Conservation (phyloP, 1,140 invertebrate genomes). For the Drosophila triauraria region DNA sequence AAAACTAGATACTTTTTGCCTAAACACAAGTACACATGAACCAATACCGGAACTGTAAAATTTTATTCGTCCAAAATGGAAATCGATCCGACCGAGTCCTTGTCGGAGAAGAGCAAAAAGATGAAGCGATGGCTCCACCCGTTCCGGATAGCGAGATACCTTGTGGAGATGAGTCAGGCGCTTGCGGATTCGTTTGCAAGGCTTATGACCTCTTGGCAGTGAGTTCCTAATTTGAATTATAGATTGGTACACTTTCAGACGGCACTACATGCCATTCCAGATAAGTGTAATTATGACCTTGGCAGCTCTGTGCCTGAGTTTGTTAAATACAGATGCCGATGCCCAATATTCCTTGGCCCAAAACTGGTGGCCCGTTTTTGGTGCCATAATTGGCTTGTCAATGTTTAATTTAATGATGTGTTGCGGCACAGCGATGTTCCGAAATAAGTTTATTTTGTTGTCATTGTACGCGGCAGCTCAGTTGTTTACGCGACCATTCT, state of each 20-base stretch:
- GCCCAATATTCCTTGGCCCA: background rate
- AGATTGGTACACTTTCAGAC: background rate
- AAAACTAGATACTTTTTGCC: too few relatives aligned
- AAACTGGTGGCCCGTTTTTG: background rate
- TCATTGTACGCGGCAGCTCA: background rate
- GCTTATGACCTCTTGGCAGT: conserved; percentile 9
- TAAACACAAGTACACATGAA: background rate
- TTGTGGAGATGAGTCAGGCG: background rate
- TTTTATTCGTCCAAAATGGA: background rate
- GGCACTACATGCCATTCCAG: background rate
- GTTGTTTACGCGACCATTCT: background rate
- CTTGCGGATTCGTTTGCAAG: conserved; percentile 4
- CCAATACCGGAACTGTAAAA: background rate
- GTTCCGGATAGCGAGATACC: background rate
- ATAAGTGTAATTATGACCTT: background rate
- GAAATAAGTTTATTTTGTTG: background rate
- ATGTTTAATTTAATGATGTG: background rate
- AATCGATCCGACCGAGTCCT: background rate
- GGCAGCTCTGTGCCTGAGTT: too few relatives aligned
- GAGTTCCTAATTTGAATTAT: background rate
- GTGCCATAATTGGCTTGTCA: background rate
- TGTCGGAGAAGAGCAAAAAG: background rate
- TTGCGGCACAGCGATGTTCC: background rate
- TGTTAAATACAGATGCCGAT: background rate
- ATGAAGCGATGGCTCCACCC: background rate